Conservation (phyloP, 2,113 vertebrate genomes). For the Pollimyrus isidori region DNA sequence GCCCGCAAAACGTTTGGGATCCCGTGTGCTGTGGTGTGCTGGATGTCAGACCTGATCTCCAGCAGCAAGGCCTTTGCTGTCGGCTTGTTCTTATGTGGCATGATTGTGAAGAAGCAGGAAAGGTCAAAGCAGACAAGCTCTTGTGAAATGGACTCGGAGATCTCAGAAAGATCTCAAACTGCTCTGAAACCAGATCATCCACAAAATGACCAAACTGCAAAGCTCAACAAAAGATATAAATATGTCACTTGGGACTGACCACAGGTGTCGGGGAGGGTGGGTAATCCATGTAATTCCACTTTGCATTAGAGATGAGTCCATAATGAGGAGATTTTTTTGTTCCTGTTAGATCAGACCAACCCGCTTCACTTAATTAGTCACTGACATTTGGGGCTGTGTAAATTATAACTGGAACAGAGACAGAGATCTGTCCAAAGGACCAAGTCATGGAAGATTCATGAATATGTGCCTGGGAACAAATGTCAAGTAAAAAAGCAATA, state of each 20-base stretch:
- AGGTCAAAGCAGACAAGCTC: not conserved
- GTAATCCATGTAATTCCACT: conserved; percentile 16
- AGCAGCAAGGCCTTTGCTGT: not conserved
- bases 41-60: conserved; percentile 17
- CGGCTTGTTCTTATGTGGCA: conserved; percentile 2
- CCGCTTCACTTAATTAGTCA: not conserved
- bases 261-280: not conserved
- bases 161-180: not conserved
- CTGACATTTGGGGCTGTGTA: not conserved
- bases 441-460: not conserved
- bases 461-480: not conserved
- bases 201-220: not conserved
- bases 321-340: conserved; percentile 12
- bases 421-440: not conserved
- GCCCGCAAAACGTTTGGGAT: conserved; percentile 37
- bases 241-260: not conserved
- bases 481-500: not conserved
- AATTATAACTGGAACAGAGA: not conserved
- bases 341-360: not conserved
- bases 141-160: not conserved
- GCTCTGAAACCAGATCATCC: not conserved
- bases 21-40: conserved; percentile 36
- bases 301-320: not conserved
- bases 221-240: not conserved
- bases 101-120: not conserved